Conservation (phyloP, 2,888 invertebrate genomes). For the Panopea generosa region DNA sequence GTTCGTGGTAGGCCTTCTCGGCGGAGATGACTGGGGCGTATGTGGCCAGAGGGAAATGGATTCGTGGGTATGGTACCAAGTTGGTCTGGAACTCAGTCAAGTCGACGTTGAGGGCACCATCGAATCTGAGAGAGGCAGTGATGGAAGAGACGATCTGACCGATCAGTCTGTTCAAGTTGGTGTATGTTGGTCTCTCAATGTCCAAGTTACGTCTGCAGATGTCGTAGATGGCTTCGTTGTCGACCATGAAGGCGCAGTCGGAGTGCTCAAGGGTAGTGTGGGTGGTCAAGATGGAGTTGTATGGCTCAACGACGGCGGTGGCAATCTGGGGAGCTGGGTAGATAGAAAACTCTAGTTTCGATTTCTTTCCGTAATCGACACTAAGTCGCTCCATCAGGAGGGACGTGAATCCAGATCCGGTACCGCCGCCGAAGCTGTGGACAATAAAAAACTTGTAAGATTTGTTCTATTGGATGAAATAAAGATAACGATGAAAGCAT, state of each 20-base stretch:
- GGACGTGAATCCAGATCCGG: too few species aligned
- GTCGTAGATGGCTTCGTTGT: constrained; percentile 93
- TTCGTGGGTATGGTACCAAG: constrained; percentile 86
- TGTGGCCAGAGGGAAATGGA: constrained; percentile 94
- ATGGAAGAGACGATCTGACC: constrained; percentile 90
- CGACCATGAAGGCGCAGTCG: constrained; percentile 90
- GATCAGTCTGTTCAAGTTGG: constrained; percentile 95
- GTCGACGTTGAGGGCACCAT: constrained; percentile 90
- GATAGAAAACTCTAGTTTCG: too few species aligned
- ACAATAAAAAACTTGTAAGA: too few species aligned
- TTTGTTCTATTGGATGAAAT: too few species aligned
- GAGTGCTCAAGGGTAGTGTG: constrained; percentile 82
- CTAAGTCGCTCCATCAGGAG: too few species aligned
- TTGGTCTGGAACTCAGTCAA: constrained; percentile 86
- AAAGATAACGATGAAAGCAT: too few species aligned
- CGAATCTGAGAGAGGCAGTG: constrained; percentile 92
- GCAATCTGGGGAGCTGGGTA: too few species aligned
- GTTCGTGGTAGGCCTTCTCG: constrained; percentile 91
- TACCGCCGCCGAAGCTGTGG: too few species aligned
- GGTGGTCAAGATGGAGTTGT: constrained; percentile 92
- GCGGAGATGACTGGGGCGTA: constrained; percentile 97
- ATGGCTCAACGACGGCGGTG: too few species aligned
- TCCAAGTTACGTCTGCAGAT: constrained; percentile 92
- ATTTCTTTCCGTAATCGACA: too few species aligned
- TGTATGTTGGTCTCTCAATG: constrained; percentile 94